Evolutionary conservation across 2,797 vertebrate genomes (phyloP).

Genomic region (Erethizon dorsatum): DNA sequence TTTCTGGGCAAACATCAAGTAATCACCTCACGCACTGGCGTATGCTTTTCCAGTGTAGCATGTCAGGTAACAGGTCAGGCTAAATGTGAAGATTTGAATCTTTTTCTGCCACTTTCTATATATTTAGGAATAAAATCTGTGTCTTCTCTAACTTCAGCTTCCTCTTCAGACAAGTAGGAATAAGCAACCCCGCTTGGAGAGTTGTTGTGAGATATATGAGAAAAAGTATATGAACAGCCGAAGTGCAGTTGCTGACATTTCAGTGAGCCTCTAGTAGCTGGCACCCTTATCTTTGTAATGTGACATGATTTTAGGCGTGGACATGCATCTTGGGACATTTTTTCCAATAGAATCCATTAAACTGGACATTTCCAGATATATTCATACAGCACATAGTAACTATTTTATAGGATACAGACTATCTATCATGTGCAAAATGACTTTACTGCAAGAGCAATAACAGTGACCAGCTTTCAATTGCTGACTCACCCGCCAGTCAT

Average conservation of each 20-base stretch:
- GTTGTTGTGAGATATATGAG: neutral
- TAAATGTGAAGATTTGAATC: neutral
- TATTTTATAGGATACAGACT: neutral
- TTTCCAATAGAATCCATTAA: neutral
- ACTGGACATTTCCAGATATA: constrained; percentile 40
- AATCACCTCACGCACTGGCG: neutral
- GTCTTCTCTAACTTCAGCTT: neutral
- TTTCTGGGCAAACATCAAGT: neutral
- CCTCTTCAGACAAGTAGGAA: neutral
- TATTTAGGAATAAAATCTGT: neutral
- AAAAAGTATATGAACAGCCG: neutral
- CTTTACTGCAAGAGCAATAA: neutral
- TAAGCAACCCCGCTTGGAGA: neutral
- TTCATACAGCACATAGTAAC: neutral
- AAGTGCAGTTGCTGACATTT: neutral
- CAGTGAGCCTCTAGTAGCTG: neutral
- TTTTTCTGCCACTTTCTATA: neutral
- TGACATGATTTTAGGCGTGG: neutral
- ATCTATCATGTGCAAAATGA: neutral
- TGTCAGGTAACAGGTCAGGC: neutral
- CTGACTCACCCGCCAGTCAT: neutral
- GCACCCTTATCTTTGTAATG: neutral
- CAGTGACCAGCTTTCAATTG: neutral
- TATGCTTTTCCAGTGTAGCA: neutral
- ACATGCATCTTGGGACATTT: neutral